phyloP scores from a whole-genome alignment of 1,140 invertebrate species.

The Heliothis subflexa region DNA sequence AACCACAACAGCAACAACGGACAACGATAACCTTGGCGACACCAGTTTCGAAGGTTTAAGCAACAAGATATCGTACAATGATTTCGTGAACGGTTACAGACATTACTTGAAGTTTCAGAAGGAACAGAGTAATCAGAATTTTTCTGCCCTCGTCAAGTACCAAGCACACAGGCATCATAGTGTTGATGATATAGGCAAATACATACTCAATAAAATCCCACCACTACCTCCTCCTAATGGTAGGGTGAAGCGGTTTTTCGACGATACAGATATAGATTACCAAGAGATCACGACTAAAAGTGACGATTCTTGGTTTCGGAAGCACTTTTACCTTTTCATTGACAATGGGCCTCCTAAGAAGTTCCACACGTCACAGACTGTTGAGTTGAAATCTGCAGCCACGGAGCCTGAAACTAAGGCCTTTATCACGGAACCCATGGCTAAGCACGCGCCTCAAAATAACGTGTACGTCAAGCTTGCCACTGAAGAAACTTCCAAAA shows the following conservation, averaged over 20 bases:
- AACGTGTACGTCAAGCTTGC: not conserved
- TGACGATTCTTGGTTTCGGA: slow-evolving; percentile 78
- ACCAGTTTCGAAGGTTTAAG: slow-evolving; percentile 65
- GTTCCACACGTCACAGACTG: slow-evolving; percentile 68
- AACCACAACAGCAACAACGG: not conserved
- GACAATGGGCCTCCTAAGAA: slow-evolving; percentile 72
- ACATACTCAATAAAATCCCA: slow-evolving; percentile 74
- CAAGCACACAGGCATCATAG: slow-evolving; percentile 80
- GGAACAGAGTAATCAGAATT: slow-evolving; percentile 67
- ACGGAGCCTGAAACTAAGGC: not conserved
- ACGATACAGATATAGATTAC: slow-evolving; percentile 72
- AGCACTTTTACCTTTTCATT: slow-evolving; percentile 75
- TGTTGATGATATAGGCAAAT: slow-evolving; percentile 82
- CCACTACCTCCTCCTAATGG: slow-evolving; percentile 43
- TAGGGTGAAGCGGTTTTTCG: slow-evolving; percentile 57
- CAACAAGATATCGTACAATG: slow-evolving; percentile 72
- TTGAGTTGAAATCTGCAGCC: slow-evolving; percentile 60
- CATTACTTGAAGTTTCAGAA: slow-evolving; percentile 78
- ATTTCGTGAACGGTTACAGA: slow-evolving; percentile 78
- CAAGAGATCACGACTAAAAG: slow-evolving; percentile 76
- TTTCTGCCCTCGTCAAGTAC: slow-evolving; percentile 72
- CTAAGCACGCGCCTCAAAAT: not conserved
- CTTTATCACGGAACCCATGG: not conserved
- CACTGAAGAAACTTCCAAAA: not conserved
- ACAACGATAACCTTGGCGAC: slow-evolving; percentile 38